phyloP scores from a whole-genome alignment of 2,888 invertebrate species.

The Lasius fuliginosus region DNA sequence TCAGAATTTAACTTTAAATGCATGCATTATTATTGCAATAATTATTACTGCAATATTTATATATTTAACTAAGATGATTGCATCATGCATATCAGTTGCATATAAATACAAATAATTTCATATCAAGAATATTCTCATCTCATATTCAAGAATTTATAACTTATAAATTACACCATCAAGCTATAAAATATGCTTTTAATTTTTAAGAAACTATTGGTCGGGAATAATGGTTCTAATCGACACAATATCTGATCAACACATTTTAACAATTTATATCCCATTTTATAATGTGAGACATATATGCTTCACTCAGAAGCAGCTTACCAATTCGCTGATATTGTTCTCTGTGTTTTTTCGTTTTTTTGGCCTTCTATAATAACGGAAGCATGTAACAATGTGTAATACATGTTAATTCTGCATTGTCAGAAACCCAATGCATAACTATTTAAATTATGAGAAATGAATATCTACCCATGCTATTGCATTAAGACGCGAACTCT shows the following conservation, averaged over 20 bases:
- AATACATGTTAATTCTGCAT: slow-evolving; percentile 77
- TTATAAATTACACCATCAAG: neutral
- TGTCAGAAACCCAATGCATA: slow-evolving; percentile 76
- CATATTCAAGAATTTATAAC: slow-evolving; percentile 5
- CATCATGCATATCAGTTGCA: slow-evolving; percentile 14
- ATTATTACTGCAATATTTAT: slow-evolving; percentile 7
- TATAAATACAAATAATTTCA: slow-evolving; percentile 4
- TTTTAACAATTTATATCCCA: slow-evolving; percentile 13
- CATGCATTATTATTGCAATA: slow-evolving; percentile 32
- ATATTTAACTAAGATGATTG: slow-evolving; percentile 17
- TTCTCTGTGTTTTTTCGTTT: slow-evolving; percentile 92
- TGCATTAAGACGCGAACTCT: slow-evolving; percentile 13
- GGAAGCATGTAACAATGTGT: slow-evolving; percentile 88
- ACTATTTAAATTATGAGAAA: slow-evolving; percentile 54
- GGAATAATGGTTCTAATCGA: slow-evolving; percentile 2
- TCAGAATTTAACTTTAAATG: slow-evolving; percentile 20
- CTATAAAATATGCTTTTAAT: neutral
- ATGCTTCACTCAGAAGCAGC: slow-evolving; percentile 85
- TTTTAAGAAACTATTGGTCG: neutral
- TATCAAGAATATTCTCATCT: neutral
- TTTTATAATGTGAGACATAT: slow-evolving; percentile 37
- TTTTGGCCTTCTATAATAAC: slow-evolving; percentile 87
- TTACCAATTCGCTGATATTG: slow-evolving; percentile 93
- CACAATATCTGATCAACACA: neutral
- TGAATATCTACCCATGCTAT: slow-evolving; percentile 58